Conservation (phyloP, 2,113 vertebrate species). For the Ciconia boyciana region DNA sequence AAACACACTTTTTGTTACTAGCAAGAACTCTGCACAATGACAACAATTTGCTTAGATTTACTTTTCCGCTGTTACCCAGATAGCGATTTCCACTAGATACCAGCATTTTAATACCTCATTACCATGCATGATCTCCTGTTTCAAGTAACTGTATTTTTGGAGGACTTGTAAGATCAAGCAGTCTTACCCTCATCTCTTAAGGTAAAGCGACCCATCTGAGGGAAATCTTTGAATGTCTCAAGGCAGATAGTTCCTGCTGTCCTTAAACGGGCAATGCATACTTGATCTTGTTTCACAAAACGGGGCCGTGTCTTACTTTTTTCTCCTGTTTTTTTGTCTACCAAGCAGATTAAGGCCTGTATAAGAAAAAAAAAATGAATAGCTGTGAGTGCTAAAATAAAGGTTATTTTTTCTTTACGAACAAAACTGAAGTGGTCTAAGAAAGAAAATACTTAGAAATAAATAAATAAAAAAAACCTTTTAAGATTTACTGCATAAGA, state of each 20-base stretch:
- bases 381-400: not conserved
- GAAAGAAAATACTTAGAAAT: not conserved
- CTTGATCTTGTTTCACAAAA: constrained; percentile 99
- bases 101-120: not conserved
- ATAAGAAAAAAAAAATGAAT: not conserved
- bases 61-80: not conserved
- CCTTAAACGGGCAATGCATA: constrained; percentile 93
- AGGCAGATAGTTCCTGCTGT: constrained; percentile 97
- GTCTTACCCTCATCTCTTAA: constrained; percentile 94
- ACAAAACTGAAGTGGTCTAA: not conserved
- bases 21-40: not conserved
- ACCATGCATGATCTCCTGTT: not conserved
- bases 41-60: not conserved
- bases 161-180: not conserved
- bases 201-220: constrained; percentile 98
- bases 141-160: not conserved
- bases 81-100: not conserved
- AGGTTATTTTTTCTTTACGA: not conserved
- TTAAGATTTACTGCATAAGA: not conserved
- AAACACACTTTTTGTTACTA: not conserved
- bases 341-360: constrained; percentile 98
- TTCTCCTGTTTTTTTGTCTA: constrained; percentile 98
- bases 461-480: not conserved
- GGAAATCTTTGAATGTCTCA: constrained; percentile 99
- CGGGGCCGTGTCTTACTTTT: constrained; percentile 97